Conservation (phyloP, 2,113 vertebrate genomes). For the Melanotaenia duboulayi region DNA sequence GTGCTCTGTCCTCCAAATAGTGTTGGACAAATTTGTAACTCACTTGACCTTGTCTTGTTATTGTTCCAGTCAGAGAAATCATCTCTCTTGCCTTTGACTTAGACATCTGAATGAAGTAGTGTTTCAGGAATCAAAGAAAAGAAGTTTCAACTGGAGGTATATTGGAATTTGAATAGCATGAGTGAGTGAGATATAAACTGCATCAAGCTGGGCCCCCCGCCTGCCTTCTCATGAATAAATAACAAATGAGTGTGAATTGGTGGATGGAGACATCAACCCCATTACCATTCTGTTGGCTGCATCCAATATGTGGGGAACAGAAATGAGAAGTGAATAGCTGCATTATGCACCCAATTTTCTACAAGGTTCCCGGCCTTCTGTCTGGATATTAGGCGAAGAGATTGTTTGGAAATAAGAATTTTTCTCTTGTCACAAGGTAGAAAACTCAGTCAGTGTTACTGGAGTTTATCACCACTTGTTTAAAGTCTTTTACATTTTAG, state of each 20-base stretch:
- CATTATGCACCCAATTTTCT: constrained; percentile 67
- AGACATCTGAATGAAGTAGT: constrained; percentile 44
- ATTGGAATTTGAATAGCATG: constrained; percentile 51
- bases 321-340: constrained; percentile 71
- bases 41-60: constrained; percentile 34
- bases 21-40: neutral
- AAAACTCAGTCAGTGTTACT: constrained; percentile 17
- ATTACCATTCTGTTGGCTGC: constrained; percentile 63
- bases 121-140: constrained; percentile 24
- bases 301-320: constrained; percentile 51
- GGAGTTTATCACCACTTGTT: neutral
- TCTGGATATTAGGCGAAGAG: constrained; percentile 41
- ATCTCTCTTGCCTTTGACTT: constrained; percentile 9
- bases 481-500: neutral
- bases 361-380: constrained; percentile 48
- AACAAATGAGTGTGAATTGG: constrained; percentile 66
- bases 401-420: constrained; percentile 44
- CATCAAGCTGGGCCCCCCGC: constrained; percentile 60
- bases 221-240: constrained; percentile 78
- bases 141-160: constrained; percentile 45
- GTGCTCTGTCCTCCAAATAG: constrained; percentile 1
- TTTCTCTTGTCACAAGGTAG: constrained; percentile 29
- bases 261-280: constrained; percentile 69
- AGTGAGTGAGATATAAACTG: constrained; percentile 54
- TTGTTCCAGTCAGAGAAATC: constrained; percentile 27